phyloP scores from a whole-genome alignment of 2,888 invertebrate genomes.

The Cybosia mesomella region DNA sequence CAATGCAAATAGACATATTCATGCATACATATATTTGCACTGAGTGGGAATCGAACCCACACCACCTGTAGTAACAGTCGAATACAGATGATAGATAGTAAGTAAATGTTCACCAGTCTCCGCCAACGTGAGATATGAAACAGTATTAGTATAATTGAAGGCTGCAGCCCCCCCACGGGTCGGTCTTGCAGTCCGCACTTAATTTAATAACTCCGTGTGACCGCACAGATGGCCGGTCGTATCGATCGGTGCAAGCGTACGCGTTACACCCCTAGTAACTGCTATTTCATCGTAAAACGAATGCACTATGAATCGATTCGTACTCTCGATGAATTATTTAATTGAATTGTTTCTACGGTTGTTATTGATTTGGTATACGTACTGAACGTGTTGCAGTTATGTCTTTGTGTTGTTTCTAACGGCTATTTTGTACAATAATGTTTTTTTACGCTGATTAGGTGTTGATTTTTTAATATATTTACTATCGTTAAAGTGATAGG shows the following conservation, averaged over 20 bases:
- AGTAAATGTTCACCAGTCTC: no score
- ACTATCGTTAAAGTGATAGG: no score
- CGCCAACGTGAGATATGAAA: neutral
- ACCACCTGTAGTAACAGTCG: no score
- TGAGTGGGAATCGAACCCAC: no score
- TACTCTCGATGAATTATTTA: neutral
- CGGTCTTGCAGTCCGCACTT: neutral
- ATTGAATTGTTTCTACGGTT: neutral
- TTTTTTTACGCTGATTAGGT: no score
- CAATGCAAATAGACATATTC: no score
- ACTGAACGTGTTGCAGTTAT: neutral
- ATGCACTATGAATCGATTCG: conserved; percentile 1
- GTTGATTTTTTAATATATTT: no score
- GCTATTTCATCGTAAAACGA: neutral
- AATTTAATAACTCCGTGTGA: conserved; percentile 21
- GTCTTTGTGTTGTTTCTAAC: no score
- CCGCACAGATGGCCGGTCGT: conserved; percentile 3
- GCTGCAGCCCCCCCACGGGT: neutral
- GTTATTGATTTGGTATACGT: neutral
- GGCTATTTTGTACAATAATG: no score
- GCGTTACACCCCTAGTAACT: neutral
- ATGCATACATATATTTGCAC: no score
- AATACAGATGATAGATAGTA: no score
- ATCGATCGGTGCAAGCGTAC: conserved; percentile 14
- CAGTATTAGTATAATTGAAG: conserved; percentile 3